Evolutionary conservation across 2,797 vertebrate genomes (phyloP).

Genomic region (Lithobates pipiens): DNA sequence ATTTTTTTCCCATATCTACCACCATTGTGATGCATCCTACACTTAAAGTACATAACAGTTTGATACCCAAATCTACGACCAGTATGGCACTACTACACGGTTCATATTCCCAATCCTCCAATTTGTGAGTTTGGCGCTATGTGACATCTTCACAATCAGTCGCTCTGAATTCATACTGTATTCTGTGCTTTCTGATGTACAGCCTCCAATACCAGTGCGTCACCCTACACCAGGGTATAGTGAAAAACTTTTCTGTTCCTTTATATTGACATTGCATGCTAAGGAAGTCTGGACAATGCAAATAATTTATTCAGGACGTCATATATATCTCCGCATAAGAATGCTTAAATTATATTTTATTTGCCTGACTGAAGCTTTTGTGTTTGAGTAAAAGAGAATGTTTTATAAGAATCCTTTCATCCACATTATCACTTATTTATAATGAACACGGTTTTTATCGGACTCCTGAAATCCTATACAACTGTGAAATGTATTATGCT

Average conservation of each 20-base stretch:
- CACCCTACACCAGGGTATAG: not conserved
- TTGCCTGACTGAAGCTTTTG: constrained; percentile 43
- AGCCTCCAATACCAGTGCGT: not conserved
- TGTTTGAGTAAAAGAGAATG: constrained; percentile 39
- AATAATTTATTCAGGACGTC: constrained; percentile 41
- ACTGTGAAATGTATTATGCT: constrained; percentile 54
- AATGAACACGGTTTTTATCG: constrained; percentile 49
- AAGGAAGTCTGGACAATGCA: constrained; percentile 17
- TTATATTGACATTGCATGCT: constrained; percentile 43
- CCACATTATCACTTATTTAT: constrained; percentile 51
- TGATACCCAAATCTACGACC: not conserved
- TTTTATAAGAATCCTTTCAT: constrained; percentile 38
- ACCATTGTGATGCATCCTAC: too few relatives aligned
- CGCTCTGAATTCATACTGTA: not conserved
- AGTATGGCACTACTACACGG: not conserved
- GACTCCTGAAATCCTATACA: constrained; percentile 45
- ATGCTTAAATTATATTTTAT: constrained; percentile 35
- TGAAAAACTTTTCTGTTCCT: constrained; percentile 9
- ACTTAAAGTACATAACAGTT: not conserved
- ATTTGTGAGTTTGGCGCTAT: too few relatives aligned
- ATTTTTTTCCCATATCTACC: too few relatives aligned
- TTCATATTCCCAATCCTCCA: too few relatives aligned
- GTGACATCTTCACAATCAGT: not conserved
- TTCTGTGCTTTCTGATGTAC: not conserved
- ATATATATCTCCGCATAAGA: constrained; percentile 25